A percentile compares a stretch with the other conserved stretches of the same genome.
Conservation (phyloP, 2,888 invertebrate genomes). For the Dynastes tityus region DNA sequence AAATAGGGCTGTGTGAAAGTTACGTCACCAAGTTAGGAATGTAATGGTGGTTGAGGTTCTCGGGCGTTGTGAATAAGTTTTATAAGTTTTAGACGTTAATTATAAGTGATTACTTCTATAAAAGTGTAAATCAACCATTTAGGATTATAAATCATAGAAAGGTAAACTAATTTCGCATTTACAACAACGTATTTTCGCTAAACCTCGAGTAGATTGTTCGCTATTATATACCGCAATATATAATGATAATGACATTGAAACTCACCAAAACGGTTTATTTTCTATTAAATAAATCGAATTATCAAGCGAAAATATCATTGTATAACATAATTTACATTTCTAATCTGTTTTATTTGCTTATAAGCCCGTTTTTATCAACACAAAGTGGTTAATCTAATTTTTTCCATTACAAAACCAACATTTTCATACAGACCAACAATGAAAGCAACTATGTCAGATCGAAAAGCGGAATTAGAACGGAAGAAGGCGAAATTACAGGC, state of each 20-base stretch:
- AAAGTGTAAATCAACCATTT: constrained; percentile 47
- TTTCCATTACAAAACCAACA: not conserved
- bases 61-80: constrained; percentile 65
- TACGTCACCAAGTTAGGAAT: constrained; percentile 64
- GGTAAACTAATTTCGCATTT: constrained; percentile 4
- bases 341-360: not conserved
- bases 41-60: constrained; percentile 66
- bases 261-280: constrained; percentile 43
- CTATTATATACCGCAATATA: constrained; percentile 24
- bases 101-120: constrained; percentile 48
- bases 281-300: constrained; percentile 8
- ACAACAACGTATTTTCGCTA: not conserved
- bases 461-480: constrained; percentile 93
- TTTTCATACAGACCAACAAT: constrained; percentile 42
- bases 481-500: constrained; percentile 94
- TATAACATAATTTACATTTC: not conserved
- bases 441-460: constrained; percentile 80
- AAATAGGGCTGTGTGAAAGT: constrained; percentile 55
- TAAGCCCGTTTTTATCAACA: not conserved
- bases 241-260: constrained; percentile 53
- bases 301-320: not conserved
- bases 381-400: not conserved
- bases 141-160: constrained; percentile 22
- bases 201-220: not conserved
- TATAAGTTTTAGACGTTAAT: constrained; percentile 48